Percentiles rank a stretch among this genome's conserved stretches.
These are phyloP conservation scores for Ctenodactylus gundi DNA, from an alignment of 2,113 vertebrate genomes.

Conservation along the genomic window DNA sequence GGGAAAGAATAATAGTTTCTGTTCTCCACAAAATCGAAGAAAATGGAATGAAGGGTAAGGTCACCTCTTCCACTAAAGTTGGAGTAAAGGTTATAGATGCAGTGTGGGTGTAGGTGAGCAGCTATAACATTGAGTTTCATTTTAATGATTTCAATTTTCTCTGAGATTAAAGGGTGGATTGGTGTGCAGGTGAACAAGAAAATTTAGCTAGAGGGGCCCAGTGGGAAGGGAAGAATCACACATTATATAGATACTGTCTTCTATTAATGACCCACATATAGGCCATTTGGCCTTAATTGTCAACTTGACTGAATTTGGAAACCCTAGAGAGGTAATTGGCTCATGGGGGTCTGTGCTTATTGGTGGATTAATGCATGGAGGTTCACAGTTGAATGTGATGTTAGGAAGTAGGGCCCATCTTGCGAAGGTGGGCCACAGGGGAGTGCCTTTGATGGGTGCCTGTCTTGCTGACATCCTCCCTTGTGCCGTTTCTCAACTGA, in stretches of 20 bases:
- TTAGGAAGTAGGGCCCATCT: neutral
- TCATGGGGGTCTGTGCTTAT: neutral
- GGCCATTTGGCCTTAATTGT: neutral
- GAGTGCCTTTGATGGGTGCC: neutral
- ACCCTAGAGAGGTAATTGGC: neutral
- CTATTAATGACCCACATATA: neutral
- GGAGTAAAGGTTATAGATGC: neutral
- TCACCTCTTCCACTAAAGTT: neutral
- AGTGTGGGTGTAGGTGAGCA: neutral
- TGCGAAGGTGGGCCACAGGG: neutral
- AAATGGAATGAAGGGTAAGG: neutral
- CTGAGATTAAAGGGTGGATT: neutral
- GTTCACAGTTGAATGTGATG: neutral
- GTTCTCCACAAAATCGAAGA: slow-evolving; percentile 34
- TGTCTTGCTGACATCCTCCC: no score
- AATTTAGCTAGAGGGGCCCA: neutral
- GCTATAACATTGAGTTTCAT: neutral
- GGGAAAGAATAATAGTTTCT: neutral
- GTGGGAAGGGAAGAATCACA: neutral
- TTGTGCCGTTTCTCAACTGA: neutral
- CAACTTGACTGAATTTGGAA: neutral
- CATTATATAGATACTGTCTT: neutral
- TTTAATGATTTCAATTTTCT: neutral
- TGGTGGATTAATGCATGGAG: neutral
- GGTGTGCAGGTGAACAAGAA: neutral